phyloP scores from a whole-genome alignment of 1,140 invertebrate species.

The Procambarus virginalis region DNA sequence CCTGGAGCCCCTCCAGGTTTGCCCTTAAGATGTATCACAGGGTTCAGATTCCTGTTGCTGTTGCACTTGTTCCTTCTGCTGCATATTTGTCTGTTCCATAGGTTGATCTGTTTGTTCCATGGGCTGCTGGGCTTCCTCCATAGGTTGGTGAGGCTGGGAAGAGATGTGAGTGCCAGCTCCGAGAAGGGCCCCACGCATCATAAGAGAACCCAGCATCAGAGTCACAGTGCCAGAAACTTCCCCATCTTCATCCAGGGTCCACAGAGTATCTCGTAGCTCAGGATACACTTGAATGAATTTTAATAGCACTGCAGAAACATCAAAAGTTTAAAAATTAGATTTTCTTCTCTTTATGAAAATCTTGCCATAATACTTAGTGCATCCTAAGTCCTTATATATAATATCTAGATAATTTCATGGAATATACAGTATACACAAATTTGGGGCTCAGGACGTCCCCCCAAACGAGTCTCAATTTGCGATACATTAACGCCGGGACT shows the following conservation, averaged over 20 bases:
- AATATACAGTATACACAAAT: too few relatives aligned
- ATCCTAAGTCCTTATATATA: too few relatives aligned
- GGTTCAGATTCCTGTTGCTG: slow-evolving; percentile 13
- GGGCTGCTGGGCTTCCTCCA: slow-evolving; percentile 49
- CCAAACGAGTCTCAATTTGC: too few relatives aligned
- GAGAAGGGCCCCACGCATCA: slow-evolving; percentile 59
- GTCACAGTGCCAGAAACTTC: slow-evolving; percentile 67
- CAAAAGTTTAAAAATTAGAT: too few relatives aligned
- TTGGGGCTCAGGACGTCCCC: too few relatives aligned
- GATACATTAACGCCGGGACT: too few relatives aligned
- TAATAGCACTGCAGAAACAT: slow-evolving; percentile 69
- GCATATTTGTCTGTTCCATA: slow-evolving; percentile 2
- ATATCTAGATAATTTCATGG: too few relatives aligned
- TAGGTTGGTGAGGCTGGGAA: slow-evolving; percentile 37
- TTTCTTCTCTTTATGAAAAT: too few relatives aligned
- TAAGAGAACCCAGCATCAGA: slow-evolving; percentile 66
- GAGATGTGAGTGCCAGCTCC: slow-evolving; percentile 23
- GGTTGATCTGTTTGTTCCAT: slow-evolving; percentile 50
- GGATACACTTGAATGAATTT: slow-evolving; percentile 71
- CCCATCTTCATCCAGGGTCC: slow-evolving; percentile 73
- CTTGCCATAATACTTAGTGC: too few relatives aligned
- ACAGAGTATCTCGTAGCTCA: slow-evolving; percentile 71
- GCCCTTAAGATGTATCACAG: slow-evolving; percentile 32
- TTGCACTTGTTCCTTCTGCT: slow-evolving; percentile 12
- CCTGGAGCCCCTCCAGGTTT: background rate